phyloP scores from a whole-genome alignment of 2,888 invertebrate species.

The Acholoe squamosa region DNA sequence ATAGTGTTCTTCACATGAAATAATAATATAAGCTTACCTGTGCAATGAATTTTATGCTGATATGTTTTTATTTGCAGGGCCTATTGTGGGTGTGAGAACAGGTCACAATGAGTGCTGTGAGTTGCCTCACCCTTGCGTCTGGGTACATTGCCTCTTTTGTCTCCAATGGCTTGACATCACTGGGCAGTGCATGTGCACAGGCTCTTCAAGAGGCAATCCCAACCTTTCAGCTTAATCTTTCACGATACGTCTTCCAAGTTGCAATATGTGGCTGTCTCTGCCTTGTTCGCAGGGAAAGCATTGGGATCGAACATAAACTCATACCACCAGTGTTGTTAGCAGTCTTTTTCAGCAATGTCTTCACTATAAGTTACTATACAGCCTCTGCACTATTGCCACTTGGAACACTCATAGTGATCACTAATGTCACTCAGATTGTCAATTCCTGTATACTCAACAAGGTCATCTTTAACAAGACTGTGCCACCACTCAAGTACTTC shows the following conservation, averaged over 20 bases:
- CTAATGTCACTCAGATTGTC: constrained; percentile 31
- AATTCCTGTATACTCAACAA: constrained; percentile 12
- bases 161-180: neutral
- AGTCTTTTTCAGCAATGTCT: neutral
- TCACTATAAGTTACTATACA: constrained; percentile 33
- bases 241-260: constrained; percentile 2
- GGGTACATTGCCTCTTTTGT: neutral
- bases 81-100: too few species aligned
- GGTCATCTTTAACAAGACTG: neutral
- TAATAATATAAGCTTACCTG: too few species aligned
- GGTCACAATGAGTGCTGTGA: neutral
- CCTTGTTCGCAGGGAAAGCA: neutral
- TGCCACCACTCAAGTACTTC: neutral
- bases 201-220: neutral
- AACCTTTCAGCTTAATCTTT: neutral
- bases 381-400: constrained; percentile 13
- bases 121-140: neutral
- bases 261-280: neutral
- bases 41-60: too few species aligned
- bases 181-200: constrained; percentile 40
- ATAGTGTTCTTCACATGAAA: too few species aligned
- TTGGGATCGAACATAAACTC: neutral
- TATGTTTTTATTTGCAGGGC: too few species aligned
- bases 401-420: neutral
- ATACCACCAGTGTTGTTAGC: neutral